These are phyloP conservation scores for Cynodonichthys magdalenae DNA, from an alignment of 2,797 vertebrate species.

Conservation along the genomic window DNA sequence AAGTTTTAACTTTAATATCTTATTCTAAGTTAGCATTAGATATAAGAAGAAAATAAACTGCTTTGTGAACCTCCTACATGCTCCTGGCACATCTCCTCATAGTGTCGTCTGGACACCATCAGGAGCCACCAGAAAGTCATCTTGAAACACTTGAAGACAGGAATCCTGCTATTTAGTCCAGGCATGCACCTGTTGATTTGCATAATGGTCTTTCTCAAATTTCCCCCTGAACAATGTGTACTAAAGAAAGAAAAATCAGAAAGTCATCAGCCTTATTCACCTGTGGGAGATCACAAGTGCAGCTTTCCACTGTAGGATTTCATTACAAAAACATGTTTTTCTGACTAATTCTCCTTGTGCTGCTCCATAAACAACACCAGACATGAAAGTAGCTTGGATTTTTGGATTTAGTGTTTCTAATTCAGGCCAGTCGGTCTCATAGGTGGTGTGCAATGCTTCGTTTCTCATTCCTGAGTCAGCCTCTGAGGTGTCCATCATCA, in stretches of 20 bases:
- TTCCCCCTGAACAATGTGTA: conserved; percentile 71
- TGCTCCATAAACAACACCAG: conserved; percentile 65
- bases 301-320: background rate
- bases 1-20: conserved; percentile 9
- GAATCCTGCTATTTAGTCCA: conserved; percentile 72
- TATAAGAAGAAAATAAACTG: conserved; percentile 28
- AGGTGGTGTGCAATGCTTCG: conserved; percentile 54
- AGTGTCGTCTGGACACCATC: conserved; percentile 68
- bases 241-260: conserved; percentile 74
- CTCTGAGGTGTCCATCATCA: conserved; percentile 54
- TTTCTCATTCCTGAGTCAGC: conserved; percentile 62
- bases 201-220: conserved; percentile 80
- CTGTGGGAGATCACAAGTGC: conserved; percentile 43
- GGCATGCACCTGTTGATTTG: conserved; percentile 81
- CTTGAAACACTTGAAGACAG: conserved; percentile 80
- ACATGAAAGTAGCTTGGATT: conserved; percentile 43
- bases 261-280: conserved; percentile 61
- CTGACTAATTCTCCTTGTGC: conserved; percentile 56
- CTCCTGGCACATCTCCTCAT: conserved; percentile 51
- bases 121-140: conserved; percentile 69
- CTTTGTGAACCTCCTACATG: conserved; percentile 42
- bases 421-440: conserved; percentile 48
- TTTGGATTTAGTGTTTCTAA: conserved; percentile 45
- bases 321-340: conserved; percentile 32
- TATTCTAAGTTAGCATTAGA: conserved; percentile 36